Evolutionary conservation across 2,888 invertebrate species (phyloP).

Genomic region (Pseudanteris insignis): DNA sequence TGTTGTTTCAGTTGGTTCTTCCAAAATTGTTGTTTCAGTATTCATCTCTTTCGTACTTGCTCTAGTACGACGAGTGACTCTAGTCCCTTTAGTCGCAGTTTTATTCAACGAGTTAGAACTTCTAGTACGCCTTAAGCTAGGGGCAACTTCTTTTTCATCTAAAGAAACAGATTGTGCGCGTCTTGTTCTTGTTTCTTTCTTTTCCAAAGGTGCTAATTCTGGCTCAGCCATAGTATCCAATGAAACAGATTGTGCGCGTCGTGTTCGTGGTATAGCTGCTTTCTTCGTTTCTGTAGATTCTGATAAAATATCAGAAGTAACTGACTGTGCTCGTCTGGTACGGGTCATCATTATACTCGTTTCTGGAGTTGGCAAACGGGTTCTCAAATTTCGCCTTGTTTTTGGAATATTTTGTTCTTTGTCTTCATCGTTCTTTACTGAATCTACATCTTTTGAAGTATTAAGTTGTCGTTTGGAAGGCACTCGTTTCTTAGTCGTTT

Average conservation of each 20-base stretch:
- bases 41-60: background rate
- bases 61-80: slow-evolving; percentile 1
- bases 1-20: background rate
- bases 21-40: no score
- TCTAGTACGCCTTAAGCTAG: slow-evolving; percentile 10
- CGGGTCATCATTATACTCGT: background rate
- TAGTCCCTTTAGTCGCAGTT: slow-evolving; percentile 5
- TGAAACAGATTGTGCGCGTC: slow-evolving; percentile 21
- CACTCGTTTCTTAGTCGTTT: background rate
- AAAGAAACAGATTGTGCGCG: slow-evolving; percentile 27
- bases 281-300: background rate
- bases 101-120: slow-evolving; percentile 28
- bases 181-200: slow-evolving; percentile 9
- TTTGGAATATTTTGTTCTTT: no score
- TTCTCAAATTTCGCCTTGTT: slow-evolving; percentile 7
- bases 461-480: background rate
- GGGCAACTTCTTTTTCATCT: slow-evolving; percentile 1
- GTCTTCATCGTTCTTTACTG: no score
- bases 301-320: slow-evolving; percentile 9
- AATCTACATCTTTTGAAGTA: background rate
- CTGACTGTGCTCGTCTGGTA: slow-evolving; percentile 15
- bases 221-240: slow-evolving; percentile 10
- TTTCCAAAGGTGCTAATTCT: background rate
- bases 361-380: slow-evolving; percentile 15
- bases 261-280: slow-evolving; percentile 9